Conservation (phyloP, 2,797 vertebrate genomes). For the Takifugu ocellatus region DNA sequence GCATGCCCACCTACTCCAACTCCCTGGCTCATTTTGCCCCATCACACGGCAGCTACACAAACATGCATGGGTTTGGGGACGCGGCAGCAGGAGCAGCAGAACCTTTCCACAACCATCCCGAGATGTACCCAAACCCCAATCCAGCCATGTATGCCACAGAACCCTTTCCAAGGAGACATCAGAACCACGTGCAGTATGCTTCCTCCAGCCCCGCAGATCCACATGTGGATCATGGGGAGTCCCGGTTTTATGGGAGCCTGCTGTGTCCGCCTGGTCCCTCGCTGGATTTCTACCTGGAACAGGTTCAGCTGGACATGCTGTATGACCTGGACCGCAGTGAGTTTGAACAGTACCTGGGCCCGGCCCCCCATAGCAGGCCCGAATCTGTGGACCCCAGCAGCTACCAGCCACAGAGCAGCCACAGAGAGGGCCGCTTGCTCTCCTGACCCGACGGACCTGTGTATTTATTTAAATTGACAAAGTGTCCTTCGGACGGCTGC, state of each 20-base stretch:
- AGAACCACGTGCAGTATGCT: constrained; percentile 56
- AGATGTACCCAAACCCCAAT: constrained; percentile 57
- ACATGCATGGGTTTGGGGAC: constrained; percentile 16
- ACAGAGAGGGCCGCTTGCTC: constrained; percentile 39
- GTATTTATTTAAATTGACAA: constrained; percentile 55
- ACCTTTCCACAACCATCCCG: constrained; percentile 25
- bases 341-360: constrained; percentile 92
- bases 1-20: constrained; percentile 23
- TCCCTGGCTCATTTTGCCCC: constrained; percentile 11
- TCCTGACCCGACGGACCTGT: constrained; percentile 17
- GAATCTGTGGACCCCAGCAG: constrained; percentile 57
- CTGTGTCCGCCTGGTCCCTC: constrained; percentile 62
- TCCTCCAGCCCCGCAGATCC: constrained; percentile 46
- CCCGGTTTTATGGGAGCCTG: constrained; percentile 54
- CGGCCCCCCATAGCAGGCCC: constrained; percentile 60
- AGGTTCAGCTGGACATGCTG: constrained; percentile 82
- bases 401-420: constrained; percentile 42
- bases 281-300: constrained; percentile 74
- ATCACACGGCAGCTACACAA: constrained; percentile 27
- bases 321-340: constrained; percentile 91
- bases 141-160: constrained; percentile 63
- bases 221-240: constrained; percentile 46
- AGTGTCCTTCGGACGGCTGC: neutral
- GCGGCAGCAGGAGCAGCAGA: constrained; percentile 8
- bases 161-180: constrained; percentile 72